Percentiles rank a stretch among this genome's conserved stretches.
Evolutionary conservation across 1,140 invertebrate genomes (phyloP).

Genomic region (Macrotrachela quadricornifera): DNA sequence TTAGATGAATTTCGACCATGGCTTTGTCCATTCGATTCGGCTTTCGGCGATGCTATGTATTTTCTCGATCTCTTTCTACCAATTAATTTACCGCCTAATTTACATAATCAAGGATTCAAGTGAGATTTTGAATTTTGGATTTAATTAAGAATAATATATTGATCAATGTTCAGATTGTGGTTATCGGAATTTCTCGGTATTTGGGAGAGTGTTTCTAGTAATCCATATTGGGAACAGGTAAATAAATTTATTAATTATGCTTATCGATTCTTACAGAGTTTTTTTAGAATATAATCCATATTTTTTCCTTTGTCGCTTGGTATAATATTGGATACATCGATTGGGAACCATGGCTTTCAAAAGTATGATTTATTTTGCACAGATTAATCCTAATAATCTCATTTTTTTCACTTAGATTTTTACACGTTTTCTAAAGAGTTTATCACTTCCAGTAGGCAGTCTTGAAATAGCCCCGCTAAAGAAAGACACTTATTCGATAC

Average conservation of each 20-base stretch:
- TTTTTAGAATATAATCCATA: constrained; percentile 41
- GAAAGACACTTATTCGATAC: neutral
- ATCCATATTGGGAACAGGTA: constrained; percentile 41
- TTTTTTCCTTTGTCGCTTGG: constrained; percentile 49
- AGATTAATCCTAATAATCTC: no score
- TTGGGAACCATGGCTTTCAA: constrained; percentile 57
- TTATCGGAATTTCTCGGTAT: constrained; percentile 54
- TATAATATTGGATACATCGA: constrained; percentile 61
- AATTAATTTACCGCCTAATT: constrained; percentile 39
- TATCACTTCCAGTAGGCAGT: no score
- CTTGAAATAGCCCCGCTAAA: no score
- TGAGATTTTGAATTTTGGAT: no score
- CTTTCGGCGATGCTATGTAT: constrained; percentile 39
- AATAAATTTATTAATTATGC: constrained; percentile 31
- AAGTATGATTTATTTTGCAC: no score
- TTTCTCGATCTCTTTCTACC: constrained; percentile 55
- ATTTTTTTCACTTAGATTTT: no score
- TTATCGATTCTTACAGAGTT: no score
- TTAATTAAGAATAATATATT: no score
- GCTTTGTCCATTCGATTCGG: constrained; percentile 43
- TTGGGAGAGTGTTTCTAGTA: constrained; percentile 51
- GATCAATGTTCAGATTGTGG: constrained; percentile 46
- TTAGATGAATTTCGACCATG: constrained; percentile 55
- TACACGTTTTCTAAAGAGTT: no score
- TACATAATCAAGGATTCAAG: constrained; percentile 14